phyloP scores from a whole-genome alignment of 2,888 invertebrate species.

The Erynnis tages region DNA sequence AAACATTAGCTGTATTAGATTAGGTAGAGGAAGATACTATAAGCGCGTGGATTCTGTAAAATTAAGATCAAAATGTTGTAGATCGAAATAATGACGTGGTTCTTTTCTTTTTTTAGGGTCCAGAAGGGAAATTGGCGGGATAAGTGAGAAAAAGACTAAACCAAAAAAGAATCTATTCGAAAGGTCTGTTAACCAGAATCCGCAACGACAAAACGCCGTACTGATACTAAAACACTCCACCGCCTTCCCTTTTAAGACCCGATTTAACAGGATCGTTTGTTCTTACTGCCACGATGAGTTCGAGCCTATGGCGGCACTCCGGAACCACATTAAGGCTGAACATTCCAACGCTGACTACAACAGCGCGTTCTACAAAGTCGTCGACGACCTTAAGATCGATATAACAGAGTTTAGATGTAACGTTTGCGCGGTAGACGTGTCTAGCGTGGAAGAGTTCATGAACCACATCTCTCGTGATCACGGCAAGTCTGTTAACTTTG shows the following conservation, averaged over 20 bases:
- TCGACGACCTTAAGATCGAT: slow-evolving; percentile 68
- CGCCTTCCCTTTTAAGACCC: slow-evolving; percentile 72
- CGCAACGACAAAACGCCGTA: slow-evolving; percentile 73
- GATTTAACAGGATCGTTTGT: slow-evolving; percentile 72
- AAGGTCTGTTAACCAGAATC: slow-evolving; percentile 74
- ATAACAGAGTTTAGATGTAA: slow-evolving; percentile 68
- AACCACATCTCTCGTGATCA: slow-evolving; percentile 62
- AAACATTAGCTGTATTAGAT: too few species aligned
- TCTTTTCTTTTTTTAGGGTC: slow-evolving; percentile 77
- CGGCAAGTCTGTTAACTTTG: slow-evolving; percentile 60
- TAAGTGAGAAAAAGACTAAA: slow-evolving; percentile 63
- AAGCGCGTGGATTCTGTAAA: slow-evolving; percentile 25
- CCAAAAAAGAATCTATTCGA: slow-evolving; percentile 75
- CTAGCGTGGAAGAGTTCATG: slow-evolving; percentile 63
- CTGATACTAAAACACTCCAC: slow-evolving; percentile 67
- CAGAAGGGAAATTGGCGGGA: slow-evolving; percentile 63
- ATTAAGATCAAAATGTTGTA: slow-evolving; percentile 37
- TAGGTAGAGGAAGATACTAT: too few species aligned
- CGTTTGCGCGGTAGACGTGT: slow-evolving; percentile 54
- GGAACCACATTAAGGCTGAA: slow-evolving; percentile 60
- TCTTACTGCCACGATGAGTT: slow-evolving; percentile 74
- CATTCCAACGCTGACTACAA: slow-evolving; percentile 66
- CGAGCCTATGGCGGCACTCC: slow-evolving; percentile 63
- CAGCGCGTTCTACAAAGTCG: slow-evolving; percentile 72
- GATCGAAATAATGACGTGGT: slow-evolving; percentile 65